Percentiles rank a stretch among this genome's conserved stretches.
Evolutionary conservation across 2,888 invertebrate species (phyloP).

Genomic region (Mesoligia furuncula): DNA sequence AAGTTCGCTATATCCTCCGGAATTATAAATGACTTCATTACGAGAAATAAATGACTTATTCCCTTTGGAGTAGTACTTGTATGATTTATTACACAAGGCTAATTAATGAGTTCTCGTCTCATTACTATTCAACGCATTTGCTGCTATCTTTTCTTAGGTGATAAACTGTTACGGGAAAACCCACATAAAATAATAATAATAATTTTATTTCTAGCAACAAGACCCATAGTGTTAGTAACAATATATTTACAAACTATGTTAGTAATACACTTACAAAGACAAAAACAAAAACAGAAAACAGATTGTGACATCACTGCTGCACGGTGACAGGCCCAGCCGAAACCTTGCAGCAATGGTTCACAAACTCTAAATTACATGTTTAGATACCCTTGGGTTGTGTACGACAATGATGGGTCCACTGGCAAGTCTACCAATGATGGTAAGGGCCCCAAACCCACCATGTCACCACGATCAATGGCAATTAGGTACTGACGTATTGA

Average conservation of each 20-base stretch:
- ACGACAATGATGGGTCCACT: neutral
- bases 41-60: conserved; percentile 5
- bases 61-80: neutral
- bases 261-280: too few relatives aligned
- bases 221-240: too few relatives aligned
- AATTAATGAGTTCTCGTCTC: conserved; percentile 51
- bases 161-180: neutral
- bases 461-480: neutral
- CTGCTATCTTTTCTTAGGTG: conserved; percentile 1
- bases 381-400: neutral
- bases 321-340: too few relatives aligned
- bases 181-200: neutral
- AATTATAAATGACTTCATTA: conserved; percentile 2
- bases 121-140: conserved; percentile 34
- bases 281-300: too few relatives aligned
- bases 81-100: conserved; percentile 46
- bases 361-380: neutral
- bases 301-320: too few relatives aligned
- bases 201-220: too few relatives aligned
- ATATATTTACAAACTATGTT: too few relatives aligned
- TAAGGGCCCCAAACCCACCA: too few relatives aligned
- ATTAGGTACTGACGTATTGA: neutral
- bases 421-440: neutral
- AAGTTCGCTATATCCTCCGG: neutral
- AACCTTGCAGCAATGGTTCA: too few relatives aligned